Percentiles rank a stretch among this genome's conserved stretches.
Evolutionary conservation across 2,113 vertebrate genomes (phyloP).

Genomic region (Tichodroma muraria): DNA sequence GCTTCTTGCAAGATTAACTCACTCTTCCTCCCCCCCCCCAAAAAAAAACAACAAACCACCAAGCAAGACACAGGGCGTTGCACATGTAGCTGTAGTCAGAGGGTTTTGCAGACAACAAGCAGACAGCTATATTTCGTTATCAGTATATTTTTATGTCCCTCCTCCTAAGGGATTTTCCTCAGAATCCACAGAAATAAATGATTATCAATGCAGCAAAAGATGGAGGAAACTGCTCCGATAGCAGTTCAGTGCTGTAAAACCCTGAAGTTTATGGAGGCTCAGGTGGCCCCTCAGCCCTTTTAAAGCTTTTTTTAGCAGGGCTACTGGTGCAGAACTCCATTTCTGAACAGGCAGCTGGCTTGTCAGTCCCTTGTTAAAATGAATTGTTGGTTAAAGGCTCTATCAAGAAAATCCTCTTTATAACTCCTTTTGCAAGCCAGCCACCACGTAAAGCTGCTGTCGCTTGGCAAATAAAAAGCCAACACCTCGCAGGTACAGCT

Average conservation of each 20-base stretch:
- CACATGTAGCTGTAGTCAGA: neutral
- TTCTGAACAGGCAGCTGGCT: slow-evolving; percentile 17
- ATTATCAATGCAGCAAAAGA: slow-evolving; percentile 49
- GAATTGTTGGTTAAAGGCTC: slow-evolving; percentile 54
- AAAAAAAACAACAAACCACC: neutral
- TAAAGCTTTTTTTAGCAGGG: slow-evolving; percentile 53
- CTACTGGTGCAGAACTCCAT: neutral
- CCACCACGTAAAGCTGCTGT: neutral
- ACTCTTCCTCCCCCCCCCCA: neutral
- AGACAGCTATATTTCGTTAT: neutral
- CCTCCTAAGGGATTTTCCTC: neutral
- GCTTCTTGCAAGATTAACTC: neutral
- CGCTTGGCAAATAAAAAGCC: neutral
- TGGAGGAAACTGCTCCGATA: neutral
- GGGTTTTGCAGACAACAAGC: neutral
- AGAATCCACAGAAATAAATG: slow-evolving; percentile 15
- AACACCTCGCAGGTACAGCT: neutral
- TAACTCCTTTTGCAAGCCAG: neutral
- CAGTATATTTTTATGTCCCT: neutral
- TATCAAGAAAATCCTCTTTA: slow-evolving; percentile 39
- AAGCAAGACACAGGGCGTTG: neutral
- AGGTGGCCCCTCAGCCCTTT: slow-evolving; percentile 51
- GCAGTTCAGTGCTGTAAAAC: slow-evolving; percentile 3
- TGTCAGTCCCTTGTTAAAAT: slow-evolving; percentile 39
- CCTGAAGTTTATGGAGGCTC: slow-evolving; percentile 37